A percentile compares a stretch with the other conserved stretches of the same genome.
phyloP scores from a whole-genome alignment of 2,113 vertebrate genomes.

The Chloroceryle aenea region DNA sequence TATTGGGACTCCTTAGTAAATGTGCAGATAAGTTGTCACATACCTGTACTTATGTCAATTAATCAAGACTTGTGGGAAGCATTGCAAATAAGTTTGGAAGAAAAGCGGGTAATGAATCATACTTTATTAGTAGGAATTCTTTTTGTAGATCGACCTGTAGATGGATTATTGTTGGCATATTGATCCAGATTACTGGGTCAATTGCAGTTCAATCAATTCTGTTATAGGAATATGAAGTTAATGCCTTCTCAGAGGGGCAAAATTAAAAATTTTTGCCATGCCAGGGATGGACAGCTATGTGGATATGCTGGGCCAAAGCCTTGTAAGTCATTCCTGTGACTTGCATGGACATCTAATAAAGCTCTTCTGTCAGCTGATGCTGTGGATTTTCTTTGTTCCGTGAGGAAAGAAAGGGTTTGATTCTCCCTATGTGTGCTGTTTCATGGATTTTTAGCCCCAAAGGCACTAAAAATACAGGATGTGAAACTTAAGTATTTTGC shows the following conservation, averaged over 20 bases:
- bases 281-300: neutral
- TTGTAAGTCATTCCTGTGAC: neutral
- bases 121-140: neutral
- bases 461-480: neutral
- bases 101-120: neutral
- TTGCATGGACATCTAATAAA: neutral
- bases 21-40: neutral
- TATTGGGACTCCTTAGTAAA: neutral
- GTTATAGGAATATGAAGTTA: neutral
- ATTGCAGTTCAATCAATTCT: neutral
- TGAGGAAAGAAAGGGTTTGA: neutral
- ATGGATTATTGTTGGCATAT: neutral
- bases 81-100: neutral
- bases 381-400: neutral
- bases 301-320: neutral
- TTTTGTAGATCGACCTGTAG: neutral
- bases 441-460: neutral
- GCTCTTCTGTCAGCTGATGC: neutral
- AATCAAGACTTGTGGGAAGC: neutral
- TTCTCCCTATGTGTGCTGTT: neutral
- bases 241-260: neutral
- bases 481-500: neutral
- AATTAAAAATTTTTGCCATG: neutral
- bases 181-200: neutral
- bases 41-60: fast-evolving